Conservation (phyloP, 2,888 invertebrate species). For the Drosophila yooni region DNA sequence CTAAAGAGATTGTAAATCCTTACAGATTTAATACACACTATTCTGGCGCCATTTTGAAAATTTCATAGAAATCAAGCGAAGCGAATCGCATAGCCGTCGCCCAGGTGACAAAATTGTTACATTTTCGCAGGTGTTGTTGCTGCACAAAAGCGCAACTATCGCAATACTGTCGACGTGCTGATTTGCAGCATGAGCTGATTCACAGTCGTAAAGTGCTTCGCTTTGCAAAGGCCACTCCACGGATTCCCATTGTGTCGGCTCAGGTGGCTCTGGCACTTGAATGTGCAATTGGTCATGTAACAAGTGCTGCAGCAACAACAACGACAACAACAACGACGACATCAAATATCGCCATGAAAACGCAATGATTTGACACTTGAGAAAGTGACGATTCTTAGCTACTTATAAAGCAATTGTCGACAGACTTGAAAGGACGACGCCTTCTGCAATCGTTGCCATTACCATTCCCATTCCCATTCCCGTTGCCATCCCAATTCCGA, state of each 20-base stretch:
- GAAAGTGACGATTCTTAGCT: slow-evolving; percentile 50
- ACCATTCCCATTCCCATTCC: slow-evolving; percentile 12
- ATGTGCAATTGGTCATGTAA: slow-evolving; percentile 76
- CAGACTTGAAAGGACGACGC: slow-evolving; percentile 49
- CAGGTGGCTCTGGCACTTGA: slow-evolving; percentile 59
- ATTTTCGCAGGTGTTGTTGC: not conserved
- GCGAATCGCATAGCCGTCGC: slow-evolving; percentile 33
- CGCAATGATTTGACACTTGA: slow-evolving; percentile 72
- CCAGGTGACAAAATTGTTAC: slow-evolving; percentile 44
- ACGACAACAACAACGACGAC: slow-evolving; percentile 21
- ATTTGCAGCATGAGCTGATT: slow-evolving; percentile 38
- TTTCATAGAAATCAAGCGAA: slow-evolving; percentile 12
- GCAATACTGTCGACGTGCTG: slow-evolving; percentile 44
- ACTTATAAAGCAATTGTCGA: slow-evolving; percentile 56
- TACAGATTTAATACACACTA: not conserved
- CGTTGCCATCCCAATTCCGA: not conserved
- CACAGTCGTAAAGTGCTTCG: slow-evolving; percentile 29
- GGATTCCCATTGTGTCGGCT: slow-evolving; percentile 44
- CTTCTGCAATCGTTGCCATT: slow-evolving; percentile 8
- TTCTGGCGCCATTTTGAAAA: not conserved
- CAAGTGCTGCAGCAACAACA: slow-evolving; percentile 39
- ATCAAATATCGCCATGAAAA: slow-evolving; percentile 35
- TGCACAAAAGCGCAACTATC: slow-evolving; percentile 1
- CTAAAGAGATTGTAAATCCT: not conserved
- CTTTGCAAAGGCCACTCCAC: slow-evolving; percentile 18